A percentile compares a stretch with the other conserved stretches of the same genome.
These are phyloP conservation scores for Erebia aethiops DNA, from an alignment of 2,888 invertebrate genomes.

Conservation along the genomic window DNA sequence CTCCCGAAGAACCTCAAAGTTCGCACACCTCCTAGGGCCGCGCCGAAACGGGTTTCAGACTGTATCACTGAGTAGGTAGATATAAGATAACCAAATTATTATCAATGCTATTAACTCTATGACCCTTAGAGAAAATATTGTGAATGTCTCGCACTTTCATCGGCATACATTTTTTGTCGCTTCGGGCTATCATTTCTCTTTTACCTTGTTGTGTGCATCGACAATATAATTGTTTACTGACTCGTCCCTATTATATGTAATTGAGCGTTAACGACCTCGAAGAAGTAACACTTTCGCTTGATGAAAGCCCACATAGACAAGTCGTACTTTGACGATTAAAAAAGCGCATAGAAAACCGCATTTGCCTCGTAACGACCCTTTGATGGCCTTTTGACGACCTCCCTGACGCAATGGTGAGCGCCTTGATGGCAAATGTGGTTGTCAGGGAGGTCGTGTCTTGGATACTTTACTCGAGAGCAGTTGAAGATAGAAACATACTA, in stretches of 20 bases:
- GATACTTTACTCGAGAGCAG: too few relatives aligned
- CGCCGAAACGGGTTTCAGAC: neutral
- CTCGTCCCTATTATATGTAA: neutral
- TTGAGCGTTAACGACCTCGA: neutral
- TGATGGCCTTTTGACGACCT: too few relatives aligned
- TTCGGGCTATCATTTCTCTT: constrained; percentile 32
- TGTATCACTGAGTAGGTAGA: neutral
- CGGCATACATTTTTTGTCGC: constrained; percentile 26
- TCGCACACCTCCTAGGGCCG: too few relatives aligned
- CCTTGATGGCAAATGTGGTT: too few relatives aligned
- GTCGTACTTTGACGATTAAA: neutral
- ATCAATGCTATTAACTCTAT: constrained; percentile 14
- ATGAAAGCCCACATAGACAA: neutral
- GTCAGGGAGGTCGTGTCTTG: too few relatives aligned
- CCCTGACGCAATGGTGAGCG: too few relatives aligned
- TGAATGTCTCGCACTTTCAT: constrained; percentile 34
- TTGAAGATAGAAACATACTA: too few relatives aligned
- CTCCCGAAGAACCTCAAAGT: too few relatives aligned
- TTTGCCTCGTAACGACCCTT: too few relatives aligned
- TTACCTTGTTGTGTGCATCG: neutral
- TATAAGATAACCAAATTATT: neutral
- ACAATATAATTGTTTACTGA: neutral
- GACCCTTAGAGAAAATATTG: constrained; percentile 36
- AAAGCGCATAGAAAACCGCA: too few relatives aligned
- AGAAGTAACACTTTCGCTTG: neutral